These are phyloP conservation scores for Serrognathus titanus DNA, from an alignment of 2,888 invertebrate species.

Conservation along the genomic window DNA sequence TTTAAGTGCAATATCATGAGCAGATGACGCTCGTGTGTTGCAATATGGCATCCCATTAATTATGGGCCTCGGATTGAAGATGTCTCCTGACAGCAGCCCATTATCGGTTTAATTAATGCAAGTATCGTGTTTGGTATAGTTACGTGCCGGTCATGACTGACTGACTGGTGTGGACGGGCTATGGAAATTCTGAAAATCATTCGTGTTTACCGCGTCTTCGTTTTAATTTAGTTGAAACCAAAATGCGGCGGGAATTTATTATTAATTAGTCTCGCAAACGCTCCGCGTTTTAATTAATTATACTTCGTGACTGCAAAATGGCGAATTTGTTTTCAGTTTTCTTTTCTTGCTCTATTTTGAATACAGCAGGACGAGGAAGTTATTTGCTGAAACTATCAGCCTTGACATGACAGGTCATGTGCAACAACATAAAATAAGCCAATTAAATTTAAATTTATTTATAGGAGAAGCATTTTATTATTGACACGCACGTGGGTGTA, in stretches of 20 bases:
- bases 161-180: background rate
- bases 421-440: too few species aligned
- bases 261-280: constrained; percentile 15
- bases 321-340: too few species aligned
- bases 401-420: too few species aligned
- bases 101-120: constrained; percentile 42
- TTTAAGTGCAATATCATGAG: constrained; percentile 29
- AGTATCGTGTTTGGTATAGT: constrained; percentile 33
- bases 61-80: constrained; percentile 39
- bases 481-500: background rate
- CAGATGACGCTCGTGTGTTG: constrained; percentile 33
- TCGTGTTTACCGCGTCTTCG: constrained; percentile 1
- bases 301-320: constrained; percentile 5
- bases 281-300: constrained; percentile 17
- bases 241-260: constrained; percentile 15
- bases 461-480: too few species aligned
- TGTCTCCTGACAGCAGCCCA: constrained; percentile 39
- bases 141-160: constrained; percentile 2
- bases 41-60: constrained; percentile 39
- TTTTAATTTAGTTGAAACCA: constrained; percentile 8
- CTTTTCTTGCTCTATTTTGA: too few species aligned
- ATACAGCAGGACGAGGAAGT: too few species aligned
- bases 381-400: too few species aligned
- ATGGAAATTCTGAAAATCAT: background rate
- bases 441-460: too few species aligned